These are phyloP conservation scores for Ennomos quercinarius DNA, from an alignment of 2,888 invertebrate species.

Conservation along the genomic window DNA sequence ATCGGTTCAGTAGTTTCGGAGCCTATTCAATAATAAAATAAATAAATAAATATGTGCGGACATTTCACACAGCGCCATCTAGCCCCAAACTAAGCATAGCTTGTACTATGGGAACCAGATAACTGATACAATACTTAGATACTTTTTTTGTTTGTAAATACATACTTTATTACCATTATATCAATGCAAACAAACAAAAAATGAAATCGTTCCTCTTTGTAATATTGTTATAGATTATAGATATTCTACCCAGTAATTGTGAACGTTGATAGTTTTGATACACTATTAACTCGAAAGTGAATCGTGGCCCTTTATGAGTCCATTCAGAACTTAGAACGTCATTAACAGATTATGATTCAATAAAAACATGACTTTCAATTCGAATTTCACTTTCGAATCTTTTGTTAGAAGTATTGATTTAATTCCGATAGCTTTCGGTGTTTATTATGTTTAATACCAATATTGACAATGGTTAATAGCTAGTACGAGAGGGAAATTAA, in stretches of 20 bases:
- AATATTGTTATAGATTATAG: too few species aligned
- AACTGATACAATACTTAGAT: too few species aligned
- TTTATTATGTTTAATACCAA: conserved; percentile 17
- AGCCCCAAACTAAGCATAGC: too few species aligned
- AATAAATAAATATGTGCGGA: too few species aligned
- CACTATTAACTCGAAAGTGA: conserved; percentile 26
- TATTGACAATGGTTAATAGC: conserved; percentile 28
- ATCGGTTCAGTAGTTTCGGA: too few species aligned
- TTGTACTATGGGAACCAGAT: too few species aligned
- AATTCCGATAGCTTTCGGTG: conserved; percentile 7
- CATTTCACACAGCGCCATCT: too few species aligned
- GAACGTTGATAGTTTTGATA: conserved; percentile 15
- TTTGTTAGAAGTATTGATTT: conserved; percentile 22
- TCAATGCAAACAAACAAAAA: too few species aligned
- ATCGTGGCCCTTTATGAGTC: conserved; percentile 24
- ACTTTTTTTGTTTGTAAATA: too few species aligned
- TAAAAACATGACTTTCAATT: conserved; percentile 15
- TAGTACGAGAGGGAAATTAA: conserved; percentile 27
- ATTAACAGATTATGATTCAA: conserved; percentile 17
- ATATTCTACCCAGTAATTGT: conserved; percentile 16
- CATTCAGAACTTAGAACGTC: conserved; percentile 4
- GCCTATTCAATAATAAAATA: too few species aligned
- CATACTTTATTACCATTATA: too few species aligned
- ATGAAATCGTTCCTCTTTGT: too few species aligned
- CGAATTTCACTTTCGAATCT: conserved; percentile 29